Conservation (phyloP, 1,140 invertebrate genomes). For the Achatina immaculata region DNA sequence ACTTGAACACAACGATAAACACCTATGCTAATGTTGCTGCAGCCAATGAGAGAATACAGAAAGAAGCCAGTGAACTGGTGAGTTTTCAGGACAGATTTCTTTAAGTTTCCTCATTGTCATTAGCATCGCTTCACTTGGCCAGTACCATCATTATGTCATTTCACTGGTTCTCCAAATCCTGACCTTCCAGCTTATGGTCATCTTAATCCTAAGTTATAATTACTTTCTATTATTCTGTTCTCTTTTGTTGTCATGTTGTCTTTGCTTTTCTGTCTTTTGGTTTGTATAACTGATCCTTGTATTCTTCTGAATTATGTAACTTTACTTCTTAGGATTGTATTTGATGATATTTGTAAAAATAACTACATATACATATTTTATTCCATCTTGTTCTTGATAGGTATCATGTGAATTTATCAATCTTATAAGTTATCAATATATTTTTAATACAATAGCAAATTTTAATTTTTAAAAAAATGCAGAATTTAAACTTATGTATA, state of each 20-base stretch:
- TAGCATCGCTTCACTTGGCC: neutral
- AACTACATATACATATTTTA: no score
- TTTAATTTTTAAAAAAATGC: no score
- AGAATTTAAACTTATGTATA: no score
- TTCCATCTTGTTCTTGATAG: no score
- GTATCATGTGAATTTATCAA: no score
- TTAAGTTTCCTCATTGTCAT: neutral
- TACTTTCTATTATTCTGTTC: neutral
- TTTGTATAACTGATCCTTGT: no score
- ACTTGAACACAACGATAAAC: conserved; percentile 95
- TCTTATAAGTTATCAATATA: no score
- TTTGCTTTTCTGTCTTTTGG: no score
- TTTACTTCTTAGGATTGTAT: no score
- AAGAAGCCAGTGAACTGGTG: conserved; percentile 33
- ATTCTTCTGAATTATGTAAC: no score
- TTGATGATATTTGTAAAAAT: no score
- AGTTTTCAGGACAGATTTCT: neutral
- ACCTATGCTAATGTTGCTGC: conserved; percentile 88
- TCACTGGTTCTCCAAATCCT: neutral
- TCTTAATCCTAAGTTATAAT: neutral
- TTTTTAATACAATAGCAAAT: no score
- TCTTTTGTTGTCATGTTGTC: neutral
- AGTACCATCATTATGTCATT: neutral
- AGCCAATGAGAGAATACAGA: conserved; percentile 52
- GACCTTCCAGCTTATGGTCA: neutral